A percentile compares a stretch with the other conserved stretches of the same genome.
Conservation (phyloP, 2,797 vertebrate genomes). For the Botia almorhae region DNA sequence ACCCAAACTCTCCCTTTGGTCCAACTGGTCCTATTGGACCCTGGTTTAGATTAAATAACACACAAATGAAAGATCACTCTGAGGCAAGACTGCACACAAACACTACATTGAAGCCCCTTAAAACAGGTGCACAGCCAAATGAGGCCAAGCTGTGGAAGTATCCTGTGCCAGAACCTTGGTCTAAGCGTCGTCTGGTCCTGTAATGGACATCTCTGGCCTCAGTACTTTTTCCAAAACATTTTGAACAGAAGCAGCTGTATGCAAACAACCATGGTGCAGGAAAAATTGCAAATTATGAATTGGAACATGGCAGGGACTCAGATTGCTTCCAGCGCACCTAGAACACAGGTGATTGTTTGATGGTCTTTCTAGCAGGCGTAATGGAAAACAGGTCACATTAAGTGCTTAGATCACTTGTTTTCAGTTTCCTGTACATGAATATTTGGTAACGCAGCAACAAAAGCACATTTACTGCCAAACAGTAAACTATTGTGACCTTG, state of each 20-base stretch:
- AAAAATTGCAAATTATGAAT: conserved; percentile 24
- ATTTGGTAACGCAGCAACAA: not conserved
- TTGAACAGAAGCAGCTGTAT: conserved; percentile 58
- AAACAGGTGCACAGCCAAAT: conserved; percentile 54
- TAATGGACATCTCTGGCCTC: conserved; percentile 36
- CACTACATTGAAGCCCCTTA: conserved; percentile 22
- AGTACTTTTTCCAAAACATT: conserved; percentile 55
- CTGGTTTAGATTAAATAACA: conserved; percentile 68
- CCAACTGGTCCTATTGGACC: conserved; percentile 87
- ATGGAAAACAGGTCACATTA: not conserved
- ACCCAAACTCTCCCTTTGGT: conserved; percentile 91
- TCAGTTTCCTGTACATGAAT: not conserved
- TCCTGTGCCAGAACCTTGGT: conserved; percentile 29
- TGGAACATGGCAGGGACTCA: conserved; percentile 38
- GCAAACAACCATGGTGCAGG: conserved; percentile 35
- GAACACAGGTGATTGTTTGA: not conserved
- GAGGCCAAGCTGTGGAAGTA: conserved; percentile 39
- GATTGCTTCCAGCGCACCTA: not conserved
- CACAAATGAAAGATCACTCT: conserved; percentile 23
- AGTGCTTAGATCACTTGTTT: not conserved
- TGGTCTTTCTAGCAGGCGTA: not conserved
- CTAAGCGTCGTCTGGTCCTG: conserved; percentile 24
- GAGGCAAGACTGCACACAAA: conserved; percentile 9
- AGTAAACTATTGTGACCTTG: not conserved
- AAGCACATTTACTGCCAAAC: not conserved